Conservation (phyloP, 2,888 invertebrate genomes). For the Yponomeuta malinellus region DNA sequence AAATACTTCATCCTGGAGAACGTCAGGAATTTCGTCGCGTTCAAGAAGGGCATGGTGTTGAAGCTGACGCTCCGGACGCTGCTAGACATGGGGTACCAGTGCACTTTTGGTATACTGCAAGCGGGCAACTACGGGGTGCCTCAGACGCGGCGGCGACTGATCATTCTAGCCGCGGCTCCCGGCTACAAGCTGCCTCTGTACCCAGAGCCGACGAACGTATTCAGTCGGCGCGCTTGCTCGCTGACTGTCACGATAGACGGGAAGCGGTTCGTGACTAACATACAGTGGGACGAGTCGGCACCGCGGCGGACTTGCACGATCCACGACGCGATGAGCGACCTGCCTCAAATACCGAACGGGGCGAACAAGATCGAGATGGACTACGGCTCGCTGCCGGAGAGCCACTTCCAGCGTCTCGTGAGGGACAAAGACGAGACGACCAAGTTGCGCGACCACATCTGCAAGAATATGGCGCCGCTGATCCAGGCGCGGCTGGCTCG, state of each 20-base stretch:
- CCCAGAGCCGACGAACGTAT: slow-evolving; percentile 88
- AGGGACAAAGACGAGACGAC: slow-evolving; percentile 74
- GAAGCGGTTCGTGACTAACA: slow-evolving; percentile 68
- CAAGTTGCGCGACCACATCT: slow-evolving; percentile 83
- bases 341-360: slow-evolving; percentile 85
- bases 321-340: slow-evolving; percentile 88
- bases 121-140: slow-evolving; percentile 91
- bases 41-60: slow-evolving; percentile 86
- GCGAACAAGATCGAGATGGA: slow-evolving; percentile 80
- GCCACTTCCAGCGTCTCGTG: slow-evolving; percentile 85
- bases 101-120: slow-evolving; percentile 89
- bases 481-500: slow-evolving; percentile 85
- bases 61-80: slow-evolving; percentile 86
- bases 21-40: slow-evolving; percentile 89
- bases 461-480: slow-evolving; percentile 88
- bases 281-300: slow-evolving; percentile 80
- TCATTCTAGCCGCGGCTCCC: slow-evolving; percentile 89
- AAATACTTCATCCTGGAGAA: slow-evolving; percentile 90
- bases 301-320: slow-evolving; percentile 87
- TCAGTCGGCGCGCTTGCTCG: slow-evolving; percentile 81
- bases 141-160: slow-evolving; percentile 85
- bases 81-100: slow-evolving; percentile 90
- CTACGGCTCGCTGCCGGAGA: slow-evolving; percentile 81
- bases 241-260: slow-evolving; percentile 62
- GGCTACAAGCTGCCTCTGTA: slow-evolving; percentile 83